Conservation (phyloP, 2,797 vertebrate species). For the Rousettus madagascariensis region DNA sequence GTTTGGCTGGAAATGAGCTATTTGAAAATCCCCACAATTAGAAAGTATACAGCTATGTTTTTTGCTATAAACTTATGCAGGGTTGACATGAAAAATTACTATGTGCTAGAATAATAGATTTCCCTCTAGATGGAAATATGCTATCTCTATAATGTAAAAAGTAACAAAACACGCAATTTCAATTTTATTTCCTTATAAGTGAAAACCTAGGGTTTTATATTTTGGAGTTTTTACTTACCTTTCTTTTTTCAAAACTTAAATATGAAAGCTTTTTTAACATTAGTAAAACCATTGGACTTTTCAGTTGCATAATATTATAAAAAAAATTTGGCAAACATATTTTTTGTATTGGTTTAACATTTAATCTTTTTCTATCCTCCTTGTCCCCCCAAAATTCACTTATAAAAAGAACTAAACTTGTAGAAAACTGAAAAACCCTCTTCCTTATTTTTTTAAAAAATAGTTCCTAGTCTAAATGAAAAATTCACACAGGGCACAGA, state of each 20-base stretch:
- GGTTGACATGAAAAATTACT: conserved; percentile 78
- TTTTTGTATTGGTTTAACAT: conserved; percentile 42
- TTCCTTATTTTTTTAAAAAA: background rate
- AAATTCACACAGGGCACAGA: conserved; percentile 56
- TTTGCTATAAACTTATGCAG: conserved; percentile 71
- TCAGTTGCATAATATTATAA: conserved; percentile 26
- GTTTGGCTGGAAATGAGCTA: conserved; percentile 81
- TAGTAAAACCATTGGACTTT: conserved; percentile 19
- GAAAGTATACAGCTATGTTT: conserved; percentile 71
- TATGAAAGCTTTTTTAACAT: conserved; percentile 32
- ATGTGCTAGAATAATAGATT: conserved; percentile 74
- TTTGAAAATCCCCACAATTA: conserved; percentile 81
- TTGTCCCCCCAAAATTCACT: conserved; percentile 54
- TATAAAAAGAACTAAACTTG: conserved; percentile 58
- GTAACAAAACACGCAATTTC: conserved; percentile 42
- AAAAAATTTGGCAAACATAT: conserved; percentile 41
- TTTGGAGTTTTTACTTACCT: conserved; percentile 70
- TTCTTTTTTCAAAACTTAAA: conserved; percentile 1
- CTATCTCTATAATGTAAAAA: conserved; percentile 73
- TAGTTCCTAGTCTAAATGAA: conserved; percentile 55
- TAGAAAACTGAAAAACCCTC: background rate
- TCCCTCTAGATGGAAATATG: conserved; percentile 67
- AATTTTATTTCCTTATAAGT: conserved; percentile 64
- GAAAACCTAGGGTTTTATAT: conserved; percentile 69
- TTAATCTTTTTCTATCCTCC: conserved; percentile 5